phyloP scores from a whole-genome alignment of 2,888 invertebrate species.

The Ellobium chinense region DNA sequence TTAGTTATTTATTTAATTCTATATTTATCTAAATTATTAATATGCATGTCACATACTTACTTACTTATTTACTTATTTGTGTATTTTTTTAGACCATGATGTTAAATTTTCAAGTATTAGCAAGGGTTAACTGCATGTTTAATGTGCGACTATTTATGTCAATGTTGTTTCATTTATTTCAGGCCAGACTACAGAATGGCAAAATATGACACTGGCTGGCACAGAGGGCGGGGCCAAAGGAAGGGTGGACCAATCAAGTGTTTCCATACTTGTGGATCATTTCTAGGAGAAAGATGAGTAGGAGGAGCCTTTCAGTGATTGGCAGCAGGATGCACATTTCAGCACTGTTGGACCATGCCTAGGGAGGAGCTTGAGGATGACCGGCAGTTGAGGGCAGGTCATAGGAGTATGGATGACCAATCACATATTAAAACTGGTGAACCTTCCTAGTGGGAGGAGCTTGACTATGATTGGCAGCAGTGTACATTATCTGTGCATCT shows the following conservation, averaged over 20 bases:
- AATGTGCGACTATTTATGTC: too few relatives aligned
- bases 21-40: neutral
- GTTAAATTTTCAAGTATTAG: neutral
- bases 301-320: neutral
- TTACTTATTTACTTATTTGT: too few relatives aligned
- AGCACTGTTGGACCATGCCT: too few relatives aligned
- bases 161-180: constrained; percentile 33
- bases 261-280: constrained; percentile 94
- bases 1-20: too few relatives aligned
- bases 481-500: too few relatives aligned
- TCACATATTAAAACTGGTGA: too few relatives aligned
- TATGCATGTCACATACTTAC: neutral
- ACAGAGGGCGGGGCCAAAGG: constrained; percentile 86
- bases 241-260: constrained; percentile 88
- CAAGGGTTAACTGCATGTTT: neutral
- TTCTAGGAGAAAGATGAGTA: constrained; percentile 81
- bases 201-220: constrained; percentile 91
- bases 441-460: too few relatives aligned
- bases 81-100: neutral
- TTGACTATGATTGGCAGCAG: too few relatives aligned
- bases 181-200: constrained; percentile 84
- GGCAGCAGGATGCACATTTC: neutral
- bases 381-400: too few relatives aligned
- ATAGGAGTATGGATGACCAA: too few relatives aligned
- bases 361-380: too few relatives aligned